phyloP scores from a whole-genome alignment of 2,888 invertebrate genomes.

The Drosophila demipolita region DNA sequence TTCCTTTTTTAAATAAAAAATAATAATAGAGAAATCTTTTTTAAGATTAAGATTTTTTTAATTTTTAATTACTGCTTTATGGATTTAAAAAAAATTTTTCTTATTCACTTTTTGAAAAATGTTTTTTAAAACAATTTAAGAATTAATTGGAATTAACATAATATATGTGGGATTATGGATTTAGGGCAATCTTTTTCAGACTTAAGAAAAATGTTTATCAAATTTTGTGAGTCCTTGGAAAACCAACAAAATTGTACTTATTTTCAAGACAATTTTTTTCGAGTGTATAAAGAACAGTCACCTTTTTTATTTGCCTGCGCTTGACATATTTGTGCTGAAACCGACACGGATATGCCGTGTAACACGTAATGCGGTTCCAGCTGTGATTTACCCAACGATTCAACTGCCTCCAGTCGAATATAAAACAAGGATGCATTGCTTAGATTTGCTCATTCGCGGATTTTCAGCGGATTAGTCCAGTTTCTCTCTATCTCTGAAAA shows the following conservation, averaged over 20 bases:
- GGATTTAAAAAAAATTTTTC: too few species aligned
- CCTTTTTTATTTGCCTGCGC: conserved; percentile 71
- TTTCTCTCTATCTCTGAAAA: conserved; percentile 3
- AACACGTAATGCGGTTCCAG: conserved; percentile 51
- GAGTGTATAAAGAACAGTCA: conserved; percentile 3
- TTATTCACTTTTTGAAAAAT: not conserved
- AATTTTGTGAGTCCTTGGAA: not conserved
- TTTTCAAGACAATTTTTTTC: not conserved
- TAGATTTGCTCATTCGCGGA: conserved; percentile 43
- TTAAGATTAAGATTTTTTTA: not conserved
- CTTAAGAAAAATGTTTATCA: not conserved
- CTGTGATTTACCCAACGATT: conserved; percentile 66
- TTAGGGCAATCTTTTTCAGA: not conserved
- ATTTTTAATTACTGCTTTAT: too few species aligned
- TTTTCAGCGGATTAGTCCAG: conserved; percentile 34
- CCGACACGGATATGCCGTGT: conserved; percentile 64
- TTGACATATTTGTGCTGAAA: conserved; percentile 75
- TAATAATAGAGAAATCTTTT: not conserved
- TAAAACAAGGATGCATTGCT: conserved; percentile 40
- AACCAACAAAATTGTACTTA: not conserved
- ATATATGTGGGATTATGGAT: not conserved
- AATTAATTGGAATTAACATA: not conserved
- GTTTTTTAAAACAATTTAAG: not conserved
- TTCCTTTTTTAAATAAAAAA: not conserved
- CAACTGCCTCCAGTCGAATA: conserved; percentile 53